These are phyloP conservation scores for Cebus imitator DNA, from an alignment of 2,113 vertebrate genomes.

Conservation along the genomic window DNA sequence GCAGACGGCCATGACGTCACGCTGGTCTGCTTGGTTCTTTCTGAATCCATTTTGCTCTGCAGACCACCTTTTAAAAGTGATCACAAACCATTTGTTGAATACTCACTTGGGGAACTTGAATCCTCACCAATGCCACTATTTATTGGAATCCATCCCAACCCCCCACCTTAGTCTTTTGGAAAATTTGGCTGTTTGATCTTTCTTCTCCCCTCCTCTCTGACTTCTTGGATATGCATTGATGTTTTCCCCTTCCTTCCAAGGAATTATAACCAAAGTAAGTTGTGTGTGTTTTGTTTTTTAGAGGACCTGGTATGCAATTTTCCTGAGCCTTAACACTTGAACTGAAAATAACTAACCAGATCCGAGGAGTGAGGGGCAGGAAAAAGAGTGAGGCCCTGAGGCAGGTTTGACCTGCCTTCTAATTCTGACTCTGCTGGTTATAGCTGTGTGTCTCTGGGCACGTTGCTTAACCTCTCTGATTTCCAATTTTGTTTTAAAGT, in stretches of 20 bases:
- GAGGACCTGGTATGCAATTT: background rate
- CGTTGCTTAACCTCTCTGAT: background rate
- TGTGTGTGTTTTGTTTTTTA: background rate
- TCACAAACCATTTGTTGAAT: background rate
- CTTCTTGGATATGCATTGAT: background rate
- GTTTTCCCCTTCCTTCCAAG: background rate
- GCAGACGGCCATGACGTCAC: background rate
- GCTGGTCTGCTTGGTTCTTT: background rate
- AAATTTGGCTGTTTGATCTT: background rate
- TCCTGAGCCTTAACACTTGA: background rate
- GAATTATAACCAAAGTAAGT: background rate
- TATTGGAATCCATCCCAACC: background rate
- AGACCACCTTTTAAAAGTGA: background rate
- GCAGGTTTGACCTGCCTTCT: background rate
- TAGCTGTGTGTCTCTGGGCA: background rate
- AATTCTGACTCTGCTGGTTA: background rate
- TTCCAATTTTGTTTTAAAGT: constrained; percentile 23
- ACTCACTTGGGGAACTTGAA: background rate
- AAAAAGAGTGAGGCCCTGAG: background rate
- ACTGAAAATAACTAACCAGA: background rate
- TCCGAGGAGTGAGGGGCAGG: background rate
- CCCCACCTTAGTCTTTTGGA: background rate
- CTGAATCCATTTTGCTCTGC: background rate
- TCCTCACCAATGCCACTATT: background rate
- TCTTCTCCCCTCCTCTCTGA: background rate